Conservation (phyloP, 2,888 invertebrate species). For the Nipponacmea schrenckii region DNA sequence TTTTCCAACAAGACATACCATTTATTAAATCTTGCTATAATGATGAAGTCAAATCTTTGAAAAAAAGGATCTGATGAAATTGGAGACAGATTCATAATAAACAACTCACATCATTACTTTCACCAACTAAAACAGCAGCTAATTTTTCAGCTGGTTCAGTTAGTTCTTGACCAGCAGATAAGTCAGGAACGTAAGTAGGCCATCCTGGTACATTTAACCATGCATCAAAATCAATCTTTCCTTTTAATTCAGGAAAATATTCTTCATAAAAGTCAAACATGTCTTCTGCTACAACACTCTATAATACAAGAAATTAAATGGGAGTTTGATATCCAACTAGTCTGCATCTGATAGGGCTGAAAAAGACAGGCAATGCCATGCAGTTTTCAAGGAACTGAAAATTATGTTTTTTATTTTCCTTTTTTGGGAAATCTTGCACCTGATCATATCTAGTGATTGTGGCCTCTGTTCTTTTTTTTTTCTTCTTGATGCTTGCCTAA, state of each 20-base stretch:
- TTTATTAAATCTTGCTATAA: no score
- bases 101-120: conserved; percentile 9
- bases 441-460: not conserved
- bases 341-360: not conserved
- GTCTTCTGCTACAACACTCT: conserved; percentile 38
- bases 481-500: no score
- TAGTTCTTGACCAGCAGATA: conserved; percentile 36
- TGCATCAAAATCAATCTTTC: conserved; percentile 36
- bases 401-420: not conserved
- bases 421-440: not conserved
- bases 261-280: conserved; percentile 35
- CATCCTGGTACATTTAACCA: conserved; percentile 42
- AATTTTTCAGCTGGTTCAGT: conserved; percentile 34
- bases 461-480: no score
- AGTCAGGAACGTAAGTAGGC: conserved; percentile 42
- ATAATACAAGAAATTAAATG: not conserved
- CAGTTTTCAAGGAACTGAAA: not conserved
- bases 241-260: conserved; percentile 32
- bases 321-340: not conserved
- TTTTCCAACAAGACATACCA: no score
- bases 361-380: not conserved
- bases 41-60: no score
- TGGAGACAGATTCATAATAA: no score
- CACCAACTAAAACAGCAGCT: conserved; percentile 23
- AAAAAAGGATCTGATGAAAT: no score